Percentiles rank a stretch among this genome's conserved stretches.
Conservation (phyloP, 2,113 vertebrate species). For the Corythaeola cristata region DNA sequence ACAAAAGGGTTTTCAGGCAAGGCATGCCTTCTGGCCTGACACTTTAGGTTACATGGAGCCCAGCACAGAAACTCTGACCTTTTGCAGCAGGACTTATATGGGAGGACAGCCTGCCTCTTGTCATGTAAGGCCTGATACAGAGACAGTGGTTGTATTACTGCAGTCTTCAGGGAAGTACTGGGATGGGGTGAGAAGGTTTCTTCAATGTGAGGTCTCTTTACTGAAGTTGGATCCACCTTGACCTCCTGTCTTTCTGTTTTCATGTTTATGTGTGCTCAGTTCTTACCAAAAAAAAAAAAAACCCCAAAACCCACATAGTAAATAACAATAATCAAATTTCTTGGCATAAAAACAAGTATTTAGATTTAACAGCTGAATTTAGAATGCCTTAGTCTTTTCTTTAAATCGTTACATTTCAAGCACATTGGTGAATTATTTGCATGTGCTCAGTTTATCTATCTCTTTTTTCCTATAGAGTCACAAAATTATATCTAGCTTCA, state of each 20-base stretch:
- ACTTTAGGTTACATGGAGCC: rapidly evolving
- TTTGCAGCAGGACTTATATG: not conserved
- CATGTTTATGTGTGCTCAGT: not conserved
- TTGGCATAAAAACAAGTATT: not conserved
- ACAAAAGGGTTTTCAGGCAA: not conserved
- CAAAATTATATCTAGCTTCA: not conserved
- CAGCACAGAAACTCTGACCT: not conserved
- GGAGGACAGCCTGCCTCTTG: not conserved
- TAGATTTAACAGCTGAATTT: not conserved
- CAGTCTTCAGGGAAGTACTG: not conserved
- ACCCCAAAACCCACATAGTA: too few species aligned
- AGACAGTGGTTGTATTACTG: not conserved
- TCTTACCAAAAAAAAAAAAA: not conserved
- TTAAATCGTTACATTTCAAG: not conserved
- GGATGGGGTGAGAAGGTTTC: rapidly evolving
- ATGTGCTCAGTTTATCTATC: not conserved
- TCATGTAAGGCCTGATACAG: not conserved
- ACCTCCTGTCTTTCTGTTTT: not conserved
- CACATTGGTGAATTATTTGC: not conserved
- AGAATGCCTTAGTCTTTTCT: not conserved
- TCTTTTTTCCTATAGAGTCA: not conserved
- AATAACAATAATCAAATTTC: not conserved
- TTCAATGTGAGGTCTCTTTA: not conserved
- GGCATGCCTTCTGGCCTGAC: not conserved
- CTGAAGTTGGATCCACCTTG: not conserved